Evolutionary conservation across 2,113 vertebrate species (phyloP), one percentile per base, ranked within the genome.

Genomic region (Ophiodon elongatus): DNA sequence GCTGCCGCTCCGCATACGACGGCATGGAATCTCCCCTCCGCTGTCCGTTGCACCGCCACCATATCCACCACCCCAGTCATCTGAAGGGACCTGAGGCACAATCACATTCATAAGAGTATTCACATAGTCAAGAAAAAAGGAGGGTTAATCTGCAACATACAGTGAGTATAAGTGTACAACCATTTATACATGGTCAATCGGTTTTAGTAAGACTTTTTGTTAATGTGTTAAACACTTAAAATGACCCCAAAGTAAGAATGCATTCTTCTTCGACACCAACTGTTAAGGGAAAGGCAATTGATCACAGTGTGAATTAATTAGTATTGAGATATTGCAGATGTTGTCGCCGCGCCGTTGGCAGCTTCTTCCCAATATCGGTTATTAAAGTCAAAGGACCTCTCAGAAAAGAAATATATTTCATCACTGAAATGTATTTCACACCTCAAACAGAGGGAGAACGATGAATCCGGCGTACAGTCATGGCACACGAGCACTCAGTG

Each of bases 1-100:
- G 96, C 98, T 99, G 93, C 98, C 98, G 2, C 98, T 99, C 84
- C 98, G 97, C 98, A 99, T 99, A 76, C 98, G 95, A 21, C 98
- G 96, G 89, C 98, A 99, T 0, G 98, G 98, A 74, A 99, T 99
- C 96, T 99, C 98, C 31, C 98, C 97, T 0, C 96, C 97, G 2
- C 85, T 76, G 63, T 96, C 95, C 0, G 63, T 43, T 43, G 95
- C 94, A 31, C 95, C 94, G 0, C 93, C 92, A 0, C 96, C 95
- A 83, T 97, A 98, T 17, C 96, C 96, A 17, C 93, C 94, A 2
- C 96, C 96, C 98, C 98, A 99, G 74, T 99, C 98, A 39, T 99
- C 98, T 69, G 98, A 96, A 0, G 98, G 98, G 89, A 99, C 98
- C 98, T 99, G 33, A 66, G 70, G 33, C 64, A 73, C 37, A 72